Conservation (phyloP, 2,888 invertebrate species). For the Allophyes oxyacanthae region DNA sequence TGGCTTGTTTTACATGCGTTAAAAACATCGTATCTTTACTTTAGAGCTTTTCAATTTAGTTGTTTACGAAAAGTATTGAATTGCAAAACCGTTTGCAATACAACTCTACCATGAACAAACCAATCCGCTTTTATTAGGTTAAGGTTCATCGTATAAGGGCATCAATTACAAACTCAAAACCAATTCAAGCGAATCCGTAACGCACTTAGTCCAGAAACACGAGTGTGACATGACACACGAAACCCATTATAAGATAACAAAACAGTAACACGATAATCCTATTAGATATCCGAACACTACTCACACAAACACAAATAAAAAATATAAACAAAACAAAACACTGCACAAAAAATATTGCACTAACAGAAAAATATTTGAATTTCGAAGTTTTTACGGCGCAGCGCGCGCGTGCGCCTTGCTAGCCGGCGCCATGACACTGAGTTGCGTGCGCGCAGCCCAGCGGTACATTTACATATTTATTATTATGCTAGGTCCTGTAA, state of each 20-base stretch:
- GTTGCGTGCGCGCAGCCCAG: constrained; percentile 70
- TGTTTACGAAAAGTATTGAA: constrained; percentile 6
- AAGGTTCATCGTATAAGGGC: constrained; percentile 39
- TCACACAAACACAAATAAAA: constrained; percentile 23
- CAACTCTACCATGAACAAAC: constrained; percentile 6
- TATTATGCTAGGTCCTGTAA: constrained; percentile 76
- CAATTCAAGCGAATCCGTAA: constrained; percentile 42
- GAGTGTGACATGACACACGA: constrained; percentile 47
- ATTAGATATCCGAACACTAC: constrained; percentile 63
- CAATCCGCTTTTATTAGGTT: constrained; percentile 36
- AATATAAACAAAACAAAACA: constrained; percentile 31
- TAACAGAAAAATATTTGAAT: constrained; percentile 33
- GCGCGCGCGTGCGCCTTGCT: constrained; percentile 74
- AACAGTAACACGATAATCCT: constrained; percentile 63
- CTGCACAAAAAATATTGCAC: constrained; percentile 32
- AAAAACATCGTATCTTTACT: too few species aligned
- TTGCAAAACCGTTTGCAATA: constrained; percentile 10
- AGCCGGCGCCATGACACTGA: constrained; percentile 85
- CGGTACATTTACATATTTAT: constrained; percentile 77
- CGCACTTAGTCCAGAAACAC: constrained; percentile 50
- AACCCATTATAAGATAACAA: constrained; percentile 59
- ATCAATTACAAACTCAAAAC: constrained; percentile 46
- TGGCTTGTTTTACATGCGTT: too few species aligned
- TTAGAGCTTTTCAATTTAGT: constrained; percentile 11
- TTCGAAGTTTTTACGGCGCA: constrained; percentile 56